phyloP scores from a whole-genome alignment of 2,888 invertebrate species.

The Parapristionchus giblindavisi region DNA sequence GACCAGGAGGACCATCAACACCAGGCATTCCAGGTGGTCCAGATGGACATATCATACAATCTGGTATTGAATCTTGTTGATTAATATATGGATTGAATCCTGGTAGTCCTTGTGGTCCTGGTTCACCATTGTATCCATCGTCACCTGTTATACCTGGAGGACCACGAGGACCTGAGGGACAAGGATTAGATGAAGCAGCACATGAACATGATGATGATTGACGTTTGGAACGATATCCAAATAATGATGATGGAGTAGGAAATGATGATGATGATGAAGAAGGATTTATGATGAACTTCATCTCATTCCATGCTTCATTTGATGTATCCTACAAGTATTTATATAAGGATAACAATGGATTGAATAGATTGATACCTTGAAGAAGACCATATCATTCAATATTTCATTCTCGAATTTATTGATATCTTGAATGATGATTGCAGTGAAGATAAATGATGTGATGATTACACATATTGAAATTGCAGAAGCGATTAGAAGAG shows the following conservation, averaged over 20 bases:
- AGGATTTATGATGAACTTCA: constrained; percentile 31
- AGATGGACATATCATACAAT: constrained; percentile 52
- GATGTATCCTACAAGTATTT: constrained; percentile 20
- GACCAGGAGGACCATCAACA: constrained; percentile 47
- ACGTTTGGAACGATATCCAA: constrained; percentile 32
- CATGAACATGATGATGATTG: constrained; percentile 29
- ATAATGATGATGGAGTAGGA: not conserved
- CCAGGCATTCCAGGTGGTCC: constrained; percentile 51
- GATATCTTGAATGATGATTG: constrained; percentile 41
- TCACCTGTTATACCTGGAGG: constrained; percentile 12
- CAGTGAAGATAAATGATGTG: constrained; percentile 31
- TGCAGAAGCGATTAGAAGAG: constrained; percentile 22
- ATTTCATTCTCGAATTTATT: constrained; percentile 41
- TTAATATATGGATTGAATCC: constrained; percentile 6
- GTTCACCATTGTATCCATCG: constrained; percentile 28
- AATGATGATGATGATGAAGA: constrained; percentile 21
- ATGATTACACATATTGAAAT: constrained; percentile 25
- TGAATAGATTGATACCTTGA: too few relatives aligned
- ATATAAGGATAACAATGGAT: too few relatives aligned
- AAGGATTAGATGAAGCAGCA: constrained; percentile 35
- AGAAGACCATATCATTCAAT: constrained; percentile 44
- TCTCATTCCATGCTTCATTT: constrained; percentile 35
- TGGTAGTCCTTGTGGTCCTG: constrained; percentile 15
- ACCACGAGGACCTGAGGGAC: constrained; percentile 21
- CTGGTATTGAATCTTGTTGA: constrained; percentile 14